phyloP scores from a whole-genome alignment of 1,140 invertebrate species.

The Dolichoris vasculosae region DNA sequence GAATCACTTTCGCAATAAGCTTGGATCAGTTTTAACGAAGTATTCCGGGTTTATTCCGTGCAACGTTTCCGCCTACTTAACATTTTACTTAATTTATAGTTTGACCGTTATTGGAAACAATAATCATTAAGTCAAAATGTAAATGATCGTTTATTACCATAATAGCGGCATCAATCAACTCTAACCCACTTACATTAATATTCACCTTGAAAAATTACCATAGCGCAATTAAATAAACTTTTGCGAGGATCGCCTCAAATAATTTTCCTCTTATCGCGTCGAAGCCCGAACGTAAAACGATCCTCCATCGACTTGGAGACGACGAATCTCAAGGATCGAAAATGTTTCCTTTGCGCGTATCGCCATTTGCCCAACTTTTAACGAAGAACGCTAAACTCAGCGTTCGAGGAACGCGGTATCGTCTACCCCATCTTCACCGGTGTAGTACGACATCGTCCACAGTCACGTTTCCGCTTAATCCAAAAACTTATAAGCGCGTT shows the following conservation, averaged over 20 bases:
- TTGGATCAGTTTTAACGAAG: neutral
- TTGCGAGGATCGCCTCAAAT: neutral
- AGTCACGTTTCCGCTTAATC: neutral
- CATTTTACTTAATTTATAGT: conserved; percentile 3
- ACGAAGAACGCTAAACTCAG: no score
- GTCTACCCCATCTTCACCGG: no score
- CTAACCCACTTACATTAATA: neutral
- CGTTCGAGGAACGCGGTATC: no score
- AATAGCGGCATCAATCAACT: neutral
- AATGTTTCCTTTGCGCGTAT: no score
- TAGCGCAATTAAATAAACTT: neutral
- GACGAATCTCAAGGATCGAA: no score
- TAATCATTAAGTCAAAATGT: conserved; percentile 7
- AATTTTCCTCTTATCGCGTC: neutral
- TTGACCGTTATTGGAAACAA: neutral
- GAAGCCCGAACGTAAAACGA: neutral
- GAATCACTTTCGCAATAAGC: neutral
- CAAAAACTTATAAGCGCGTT: neutral
- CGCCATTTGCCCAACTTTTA: no score
- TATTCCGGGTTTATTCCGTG: neutral
- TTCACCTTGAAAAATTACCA: conserved; percentile 5
- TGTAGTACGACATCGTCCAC: no score
- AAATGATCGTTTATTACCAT: neutral
- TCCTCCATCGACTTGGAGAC: neutral
- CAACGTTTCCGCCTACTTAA: neutral